These are phyloP conservation scores for Papilio polytes DNA, from an alignment of 1,140 invertebrate species.

Conservation along the genomic window DNA sequence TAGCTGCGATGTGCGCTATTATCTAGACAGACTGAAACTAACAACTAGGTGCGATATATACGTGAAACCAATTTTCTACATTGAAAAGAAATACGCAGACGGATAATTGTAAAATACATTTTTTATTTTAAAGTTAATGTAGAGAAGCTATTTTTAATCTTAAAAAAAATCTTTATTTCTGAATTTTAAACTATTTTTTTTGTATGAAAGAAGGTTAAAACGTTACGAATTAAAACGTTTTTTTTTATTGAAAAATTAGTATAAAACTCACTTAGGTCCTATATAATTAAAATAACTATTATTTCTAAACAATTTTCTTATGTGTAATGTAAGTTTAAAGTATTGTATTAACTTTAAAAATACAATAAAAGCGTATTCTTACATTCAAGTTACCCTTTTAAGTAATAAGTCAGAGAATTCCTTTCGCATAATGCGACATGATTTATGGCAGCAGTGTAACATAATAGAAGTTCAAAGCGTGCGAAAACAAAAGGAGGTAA, in stretches of 20 bases:
- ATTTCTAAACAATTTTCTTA: neutral
- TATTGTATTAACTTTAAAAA: neutral
- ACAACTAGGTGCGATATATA: neutral
- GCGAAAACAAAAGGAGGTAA: slow-evolving; percentile 36
- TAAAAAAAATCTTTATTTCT: no score
- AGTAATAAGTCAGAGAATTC: slow-evolving; percentile 2
- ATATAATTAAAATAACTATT: neutral
- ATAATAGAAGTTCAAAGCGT: slow-evolving; percentile 34
- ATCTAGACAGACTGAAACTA: neutral
- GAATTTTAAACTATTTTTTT: no score
- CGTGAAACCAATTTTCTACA: neutral
- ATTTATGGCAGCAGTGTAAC: slow-evolving; percentile 28
- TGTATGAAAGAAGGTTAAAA: no score
- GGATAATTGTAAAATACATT: no score
- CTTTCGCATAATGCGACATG: slow-evolving; percentile 26
- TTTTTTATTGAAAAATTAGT: no score
- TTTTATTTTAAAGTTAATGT: no score
- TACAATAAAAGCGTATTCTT: neutral
- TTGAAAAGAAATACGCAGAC: neutral
- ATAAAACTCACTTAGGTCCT: neutral
- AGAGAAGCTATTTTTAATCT: no score
- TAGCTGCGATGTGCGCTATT: neutral
- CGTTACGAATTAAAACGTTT: no score
- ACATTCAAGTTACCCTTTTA: slow-evolving; percentile 19
- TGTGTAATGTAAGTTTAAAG: neutral